Evolutionary conservation across 2,888 invertebrate genomes (phyloP), one percentile per base, ranked within the genome.

Genomic region (Hesperia comma): DNA sequence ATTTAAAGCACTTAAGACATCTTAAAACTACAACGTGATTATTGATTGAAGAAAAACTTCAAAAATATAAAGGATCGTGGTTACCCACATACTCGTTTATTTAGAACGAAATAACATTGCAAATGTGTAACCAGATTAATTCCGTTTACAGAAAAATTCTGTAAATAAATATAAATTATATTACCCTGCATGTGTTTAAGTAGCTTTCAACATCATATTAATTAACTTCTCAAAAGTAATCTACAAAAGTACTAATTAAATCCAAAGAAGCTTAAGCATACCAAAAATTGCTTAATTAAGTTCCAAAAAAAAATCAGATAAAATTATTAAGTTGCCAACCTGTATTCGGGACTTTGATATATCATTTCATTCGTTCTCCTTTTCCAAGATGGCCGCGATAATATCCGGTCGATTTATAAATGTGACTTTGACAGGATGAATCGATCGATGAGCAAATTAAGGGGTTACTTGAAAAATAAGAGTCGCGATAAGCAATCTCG

Each of bases 261-360:
- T 19, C 8, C 19, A 10, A 17, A 32, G 32, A 40, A 61, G 53
- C 58, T 54, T 41, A 60, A 58, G 41, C 58, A 58, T 41, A 32
- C 68, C 68, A 75, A 73, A 77, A 77, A 85, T 84, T 82, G 80
- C 83, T 84, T 86, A 84, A 87, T 86, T 84, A 85, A 82, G 72
- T 78, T 75, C 74, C 75, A 37, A 37, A 75, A 60, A 77, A 75
- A 77, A 76, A 87, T 84, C 84, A 79, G 86, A 88, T 87, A 85
- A 86, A 80, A 83, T 85, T 84, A 80, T 86, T 85, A 80, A 86
- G 84, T 86, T 85, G 80, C 81, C 85, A 88, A 83, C 85, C 86
- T 77, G 80, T 84, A 87, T 86, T 80, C 78, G 74, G 74, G 84
- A 85, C 85, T 85, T 89, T 90, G 90, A 90, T 88, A 85, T 86